Evolutionary conservation across 2,113 vertebrate genomes (phyloP).

Genomic region (Emydura subglobosa): DNA sequence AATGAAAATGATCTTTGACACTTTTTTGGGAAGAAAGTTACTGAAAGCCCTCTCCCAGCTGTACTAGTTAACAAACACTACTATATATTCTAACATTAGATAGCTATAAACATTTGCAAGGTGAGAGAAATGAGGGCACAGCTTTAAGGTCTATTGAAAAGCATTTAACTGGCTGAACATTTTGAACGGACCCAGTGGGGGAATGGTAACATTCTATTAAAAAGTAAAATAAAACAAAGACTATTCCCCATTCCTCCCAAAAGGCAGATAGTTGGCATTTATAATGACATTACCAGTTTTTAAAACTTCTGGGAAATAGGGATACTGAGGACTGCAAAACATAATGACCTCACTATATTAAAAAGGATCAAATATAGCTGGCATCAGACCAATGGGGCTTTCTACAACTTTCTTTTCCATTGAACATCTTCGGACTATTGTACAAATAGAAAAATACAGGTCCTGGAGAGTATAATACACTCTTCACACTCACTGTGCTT

Average conservation of each 20-base stretch:
- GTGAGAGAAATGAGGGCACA: constrained; percentile 53
- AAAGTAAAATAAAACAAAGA: neutral
- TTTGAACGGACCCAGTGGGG: constrained; percentile 38
- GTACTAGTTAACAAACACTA: neutral
- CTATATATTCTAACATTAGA: constrained; percentile 39
- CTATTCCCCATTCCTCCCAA: neutral
- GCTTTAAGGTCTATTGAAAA: constrained; percentile 48
- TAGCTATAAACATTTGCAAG: neutral
- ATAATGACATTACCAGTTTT: neutral
- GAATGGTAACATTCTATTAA: constrained; percentile 24
- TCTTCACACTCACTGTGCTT: constrained; percentile 58
- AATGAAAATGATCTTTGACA: neutral
- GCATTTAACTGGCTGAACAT: constrained; percentile 37
- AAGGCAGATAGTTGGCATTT: neutral
- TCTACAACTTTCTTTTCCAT: constrained; percentile 31
- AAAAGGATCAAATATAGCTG: constrained; percentile 18
- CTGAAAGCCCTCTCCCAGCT: constrained; percentile 62
- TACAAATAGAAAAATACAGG: constrained; percentile 60
- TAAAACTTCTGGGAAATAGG: constrained; percentile 5
- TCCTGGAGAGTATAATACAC: constrained; percentile 64
- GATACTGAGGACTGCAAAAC: neutral
- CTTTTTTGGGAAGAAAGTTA: constrained; percentile 43
- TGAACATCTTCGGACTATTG: constrained; percentile 68
- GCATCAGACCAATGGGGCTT: neutral
- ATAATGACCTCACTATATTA: constrained; percentile 10